Base-by-base conservation (phyloP, 2,113 vertebrate species). In the Probosciger aterrimus region DNA sequence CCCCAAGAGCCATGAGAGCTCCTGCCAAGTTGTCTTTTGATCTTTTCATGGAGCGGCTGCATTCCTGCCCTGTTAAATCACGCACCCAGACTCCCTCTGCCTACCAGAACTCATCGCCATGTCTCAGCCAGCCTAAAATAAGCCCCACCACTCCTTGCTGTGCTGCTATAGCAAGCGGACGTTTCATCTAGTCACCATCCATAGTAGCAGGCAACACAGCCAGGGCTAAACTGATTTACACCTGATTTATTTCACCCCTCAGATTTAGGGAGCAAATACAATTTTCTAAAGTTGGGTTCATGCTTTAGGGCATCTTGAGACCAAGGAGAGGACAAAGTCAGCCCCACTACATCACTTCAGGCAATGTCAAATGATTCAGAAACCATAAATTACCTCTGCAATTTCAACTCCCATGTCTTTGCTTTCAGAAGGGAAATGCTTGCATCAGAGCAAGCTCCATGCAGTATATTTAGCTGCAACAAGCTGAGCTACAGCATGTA, bases 1-100 rank as follows among this genome's bases (percentile, higher is more conserved):
- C 25, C 63, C 82, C 83, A 84, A 76, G 28, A 80, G 74, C 5
- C 1, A 14, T 4, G 27, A 18, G 59, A 92, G 49, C 79, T 80
- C 79, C 81, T 91, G 91, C 95, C 95, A 96, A 95, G 74, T 3
- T 57, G 43, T 49, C 80, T 86, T 94, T 93, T 95, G 96, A 93
- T 96, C 96, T 92, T 73, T 80, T 41, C 44, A 22, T 25, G 57
- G 83, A 96, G 88, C 23, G 1, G 85, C 77, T 84, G 33, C 86
- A 93, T 95, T 95, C 95, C 86, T 95, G 86, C 76, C 80, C 89
- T 28, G 47, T 91, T 95, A 73, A 88, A 60, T 89, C 95, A 96
- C 14, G 3, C 4, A 0, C 53, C 70, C 75, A 44, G 65, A 39
- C 46, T 73, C 49, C 24, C 92, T 73, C 69, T 65, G 69, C 88